Conservation (phyloP, 1,140 invertebrate species). For the Atopsyche davidsoni region DNA sequence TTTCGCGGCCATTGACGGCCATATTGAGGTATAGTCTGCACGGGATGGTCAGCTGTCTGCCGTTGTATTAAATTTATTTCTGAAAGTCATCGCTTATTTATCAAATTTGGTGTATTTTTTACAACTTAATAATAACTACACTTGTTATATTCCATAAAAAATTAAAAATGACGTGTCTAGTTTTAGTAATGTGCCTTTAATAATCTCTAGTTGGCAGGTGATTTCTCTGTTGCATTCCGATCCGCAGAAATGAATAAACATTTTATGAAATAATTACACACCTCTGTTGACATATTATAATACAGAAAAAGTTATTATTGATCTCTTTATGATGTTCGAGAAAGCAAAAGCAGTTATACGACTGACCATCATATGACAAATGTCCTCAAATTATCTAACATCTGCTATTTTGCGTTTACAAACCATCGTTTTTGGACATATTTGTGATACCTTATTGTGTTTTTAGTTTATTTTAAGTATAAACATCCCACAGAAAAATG, state of each 20-base stretch:
- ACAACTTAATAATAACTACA: no score
- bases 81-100: no score
- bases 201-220: constrained; percentile 42
- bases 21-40: constrained; percentile 46
- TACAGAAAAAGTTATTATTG: no score
- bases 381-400: constrained; percentile 21
- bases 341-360: neutral
- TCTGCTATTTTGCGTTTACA: constrained; percentile 20
- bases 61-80: constrained; percentile 2
- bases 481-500: constrained; percentile 45
- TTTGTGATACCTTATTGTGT: constrained; percentile 9
- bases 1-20: constrained; percentile 37
- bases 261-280: neutral
- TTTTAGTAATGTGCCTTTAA: constrained; percentile 39
- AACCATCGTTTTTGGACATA: constrained; percentile 7
- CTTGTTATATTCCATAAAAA: neutral
- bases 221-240: constrained; percentile 47
- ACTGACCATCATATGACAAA: constrained; percentile 20
- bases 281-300: no score
- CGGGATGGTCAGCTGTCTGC: constrained; percentile 49
- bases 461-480: neutral
- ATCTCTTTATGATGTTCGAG: constrained; percentile 10
- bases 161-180: constrained; percentile 6
- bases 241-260: constrained; percentile 37
- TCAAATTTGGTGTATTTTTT: no score